Evolutionary conservation across 2,888 invertebrate species (phyloP), one percentile per base, ranked within the genome.

Genomic region (Odontocerum albicorne): DNA sequence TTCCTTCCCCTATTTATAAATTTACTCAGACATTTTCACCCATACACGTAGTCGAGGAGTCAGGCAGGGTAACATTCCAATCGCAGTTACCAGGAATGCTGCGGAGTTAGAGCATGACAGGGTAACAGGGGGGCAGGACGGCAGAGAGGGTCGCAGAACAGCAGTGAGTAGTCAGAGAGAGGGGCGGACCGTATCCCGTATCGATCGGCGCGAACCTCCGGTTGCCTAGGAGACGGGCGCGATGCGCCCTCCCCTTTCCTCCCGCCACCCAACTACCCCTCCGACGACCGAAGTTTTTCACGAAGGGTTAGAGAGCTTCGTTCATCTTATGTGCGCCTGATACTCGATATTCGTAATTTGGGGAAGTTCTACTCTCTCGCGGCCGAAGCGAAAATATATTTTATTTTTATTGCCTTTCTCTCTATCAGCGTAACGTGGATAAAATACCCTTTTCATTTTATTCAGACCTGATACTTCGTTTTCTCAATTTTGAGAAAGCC

Each of bases 141-240:
- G 42, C 32, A 33, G 43, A 43, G 47, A 27, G 49, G 49, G 54
- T 42, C 19, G 38, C 12, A 35, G 13, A 27, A 33, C 20, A 32
- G 21, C 16, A 20, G 20, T 13, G 47, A n/a, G n/a, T n/a, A n/a
- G n/a, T n/a, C n/a, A 38, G 17, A 38, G 38, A 38, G 38, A 20
- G 22, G 38, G 47, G 36, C 47, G 47, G 47, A 35, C 35, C 36
- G 17, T 36, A 47, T 47, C 47, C 36, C 47, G 33, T 46, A 40
- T 49, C 54, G 54, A 35, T 54, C 43, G 22, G 21, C 43, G 38
- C 47, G 54, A 49, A 46, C 49, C 54, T 54, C 49, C 49, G 39
- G 54, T 54, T 33, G 36, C 47, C 49, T 35, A 36, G 54, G 54
- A 32, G 39, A 54, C 54, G 49, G 33, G 36, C 35, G 47, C 54